phyloP scores from a whole-genome alignment of 2,113 vertebrate species.

The Carlito syrichta region DNA sequence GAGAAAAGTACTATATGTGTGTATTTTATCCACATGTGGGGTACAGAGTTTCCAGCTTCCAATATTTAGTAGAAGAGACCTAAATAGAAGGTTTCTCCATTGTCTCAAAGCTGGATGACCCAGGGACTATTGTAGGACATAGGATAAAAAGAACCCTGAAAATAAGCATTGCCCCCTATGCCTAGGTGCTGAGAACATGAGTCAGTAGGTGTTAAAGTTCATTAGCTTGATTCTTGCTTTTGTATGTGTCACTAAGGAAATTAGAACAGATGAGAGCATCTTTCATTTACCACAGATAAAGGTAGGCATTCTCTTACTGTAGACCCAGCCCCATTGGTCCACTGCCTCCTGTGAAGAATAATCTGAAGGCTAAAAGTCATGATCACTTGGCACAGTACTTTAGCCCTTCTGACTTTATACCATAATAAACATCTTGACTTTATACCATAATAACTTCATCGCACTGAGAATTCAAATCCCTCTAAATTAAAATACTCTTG shows the following conservation, averaged over 20 bases:
- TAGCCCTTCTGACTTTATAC: not conserved
- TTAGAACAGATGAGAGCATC: not conserved
- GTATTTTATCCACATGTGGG: no score
- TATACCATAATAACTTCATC: conserved; percentile 37
- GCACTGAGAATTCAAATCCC: conserved; percentile 49
- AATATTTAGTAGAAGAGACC: not conserved
- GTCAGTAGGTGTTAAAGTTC: not conserved
- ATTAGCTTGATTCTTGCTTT: not conserved
- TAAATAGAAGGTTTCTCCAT: not conserved
- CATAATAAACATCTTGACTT: conserved; percentile 26
- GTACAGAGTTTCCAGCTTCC: not conserved
- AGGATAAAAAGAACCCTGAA: not conserved
- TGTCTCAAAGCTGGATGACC: not conserved
- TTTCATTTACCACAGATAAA: not conserved
- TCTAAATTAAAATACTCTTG: conserved; percentile 60
- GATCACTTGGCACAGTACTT: not conserved
- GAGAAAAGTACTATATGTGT: no score
- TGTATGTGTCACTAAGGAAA: not conserved
- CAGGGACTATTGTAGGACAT: not conserved
- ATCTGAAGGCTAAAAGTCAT: not conserved
- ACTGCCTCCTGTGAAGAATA: not conserved
- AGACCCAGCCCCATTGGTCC: not conserved
- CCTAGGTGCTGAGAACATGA: not conserved
- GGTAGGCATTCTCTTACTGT: not conserved
- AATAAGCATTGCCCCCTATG: not conserved